Evolutionary conservation across 2,113 vertebrate species (phyloP).

Genomic region (Otis tarda): DNA sequence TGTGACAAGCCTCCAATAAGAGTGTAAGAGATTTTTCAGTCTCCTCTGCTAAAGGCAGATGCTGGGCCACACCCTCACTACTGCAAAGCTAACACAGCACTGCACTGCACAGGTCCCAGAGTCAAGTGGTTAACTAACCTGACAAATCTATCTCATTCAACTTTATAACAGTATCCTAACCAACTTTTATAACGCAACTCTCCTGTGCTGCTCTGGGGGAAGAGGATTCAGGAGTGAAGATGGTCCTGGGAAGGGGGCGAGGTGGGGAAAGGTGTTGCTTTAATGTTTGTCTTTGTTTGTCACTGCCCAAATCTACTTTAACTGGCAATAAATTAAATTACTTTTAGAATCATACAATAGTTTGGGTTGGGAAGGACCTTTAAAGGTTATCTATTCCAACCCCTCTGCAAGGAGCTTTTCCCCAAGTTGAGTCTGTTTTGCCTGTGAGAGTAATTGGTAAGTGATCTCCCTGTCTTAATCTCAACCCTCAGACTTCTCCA

Average conservation of each 20-base stretch:
- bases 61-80: not conserved
- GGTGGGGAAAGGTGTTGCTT: accelerated
- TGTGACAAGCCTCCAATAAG: not conserved
- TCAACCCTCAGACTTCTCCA: not conserved
- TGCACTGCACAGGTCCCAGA: not conserved
- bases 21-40: not conserved
- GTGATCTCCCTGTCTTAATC: not conserved
- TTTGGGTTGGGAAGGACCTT: too few relatives aligned
- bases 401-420: not conserved
- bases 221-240: not conserved
- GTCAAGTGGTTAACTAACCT: not conserved
- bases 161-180: not conserved
- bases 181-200: not conserved
- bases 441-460: not conserved
- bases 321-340: not conserved
- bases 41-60: not conserved
- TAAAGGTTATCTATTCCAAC: too few relatives aligned
- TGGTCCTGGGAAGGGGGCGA: not conserved
- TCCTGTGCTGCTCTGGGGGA: not conserved
- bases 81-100: not conserved
- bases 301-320: not conserved
- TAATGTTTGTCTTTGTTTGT: not conserved
- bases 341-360: not conserved
- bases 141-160: not conserved
- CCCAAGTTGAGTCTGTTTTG: not conserved